Evolutionary conservation across 2,113 vertebrate species (phyloP).

Genomic region (Leptodactylus fuscus): DNA sequence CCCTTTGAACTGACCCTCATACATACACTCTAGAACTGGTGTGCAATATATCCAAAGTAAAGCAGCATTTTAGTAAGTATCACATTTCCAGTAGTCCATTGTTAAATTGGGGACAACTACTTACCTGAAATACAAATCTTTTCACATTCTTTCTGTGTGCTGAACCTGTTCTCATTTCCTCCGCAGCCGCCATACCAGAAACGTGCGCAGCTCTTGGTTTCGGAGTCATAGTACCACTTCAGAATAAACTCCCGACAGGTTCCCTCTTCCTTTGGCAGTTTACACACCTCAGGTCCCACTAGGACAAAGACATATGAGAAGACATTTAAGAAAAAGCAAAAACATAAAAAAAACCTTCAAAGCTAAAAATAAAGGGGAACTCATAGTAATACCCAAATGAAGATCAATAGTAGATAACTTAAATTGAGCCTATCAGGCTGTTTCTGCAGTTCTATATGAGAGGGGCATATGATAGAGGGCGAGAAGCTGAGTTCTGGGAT

Average conservation of each 20-base stretch:
- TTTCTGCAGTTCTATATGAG: too few relatives aligned
- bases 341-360: neutral
- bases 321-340: neutral
- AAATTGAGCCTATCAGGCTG: too few relatives aligned
- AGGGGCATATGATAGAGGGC: too few relatives aligned
- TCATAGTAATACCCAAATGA: neutral
- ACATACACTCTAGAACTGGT: too few relatives aligned
- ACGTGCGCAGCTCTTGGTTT: conserved; percentile 79
- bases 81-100: neutral
- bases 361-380: neutral
- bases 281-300: conserved; percentile 76
- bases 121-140: conserved; percentile 84
- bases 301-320: conserved; percentile 30
- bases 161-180: conserved; percentile 90
- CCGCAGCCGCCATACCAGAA: conserved; percentile 96
- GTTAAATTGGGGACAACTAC: conserved; percentile 25
- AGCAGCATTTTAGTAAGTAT: neutral
- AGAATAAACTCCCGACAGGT: conserved; percentile 82
- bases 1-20: too few relatives aligned
- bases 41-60: too few relatives aligned
- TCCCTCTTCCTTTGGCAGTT: conserved; percentile 81
- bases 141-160: conserved; percentile 84
- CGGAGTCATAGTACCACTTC: conserved; percentile 84
- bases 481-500: too few relatives aligned
- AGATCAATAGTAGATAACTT: neutral